Base-by-base conservation (phyloP, 2,888 invertebrate genomes). In the Dasysyrphus tricinctus region DNA sequence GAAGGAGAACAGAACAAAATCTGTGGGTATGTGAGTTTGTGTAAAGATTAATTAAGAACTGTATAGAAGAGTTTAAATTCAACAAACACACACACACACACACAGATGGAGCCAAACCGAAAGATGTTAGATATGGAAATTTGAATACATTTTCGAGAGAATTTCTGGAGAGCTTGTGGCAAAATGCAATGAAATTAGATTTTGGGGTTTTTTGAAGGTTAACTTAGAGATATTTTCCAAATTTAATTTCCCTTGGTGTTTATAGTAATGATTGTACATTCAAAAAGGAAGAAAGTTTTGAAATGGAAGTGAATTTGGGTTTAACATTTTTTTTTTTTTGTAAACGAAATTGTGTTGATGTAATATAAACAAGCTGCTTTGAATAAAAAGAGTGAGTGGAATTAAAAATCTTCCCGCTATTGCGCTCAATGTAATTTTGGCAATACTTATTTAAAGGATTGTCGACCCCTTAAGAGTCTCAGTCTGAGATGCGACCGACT, bases 31-130 rank as follows among this genome's bases (percentile, higher is more conserved):
- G 80, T 24, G 3, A 24, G 37, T 11, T 5, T 51, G 72, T 80
- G 59, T 74, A 63, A 74, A 85, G 51, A 81, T 85, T 85, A 85
- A 85, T 85, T 85, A 77, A 81, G 80, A 61, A 85, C 61, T 77
- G 19, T 77, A 29, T 56, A 65, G 75, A 81, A 69, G 69, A 69
- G 16, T 63, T 80, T 74, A 42, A 77, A 74, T 77, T 12, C 72
- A 74, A 19, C 11, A 57, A 16, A 57, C n/a, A 56, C 9, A 59
- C 34, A 37, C 14, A 61, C 4, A 9, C 9, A 42, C 5, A 59
- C 34, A 37, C 14, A 61, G 8, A 9, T 3, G 24, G 24, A 32
- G 8, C 16, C 11, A 32, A 63, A 54, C 54, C n/a, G 3, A 69
- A 73, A 61, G 59, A 76, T 34, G 73, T 37, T 65, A n/a, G 32